Evolutionary conservation across 2,113 vertebrate genomes (phyloP).

Genomic region (Phaethornis superciliosus): DNA sequence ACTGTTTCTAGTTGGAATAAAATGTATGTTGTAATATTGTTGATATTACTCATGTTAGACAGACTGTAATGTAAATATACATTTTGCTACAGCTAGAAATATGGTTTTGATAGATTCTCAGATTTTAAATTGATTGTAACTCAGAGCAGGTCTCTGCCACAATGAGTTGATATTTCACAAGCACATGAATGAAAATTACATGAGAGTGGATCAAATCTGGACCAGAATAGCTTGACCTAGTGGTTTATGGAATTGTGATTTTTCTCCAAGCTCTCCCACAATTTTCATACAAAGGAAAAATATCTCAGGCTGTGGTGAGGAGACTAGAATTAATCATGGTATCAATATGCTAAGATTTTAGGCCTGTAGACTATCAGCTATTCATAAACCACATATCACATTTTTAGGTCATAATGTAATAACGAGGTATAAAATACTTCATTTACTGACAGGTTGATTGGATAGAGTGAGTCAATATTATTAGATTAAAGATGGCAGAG

Average conservation of each 20-base stretch:
- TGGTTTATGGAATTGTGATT: constrained; percentile 29
- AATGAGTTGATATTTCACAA: constrained; percentile 71
- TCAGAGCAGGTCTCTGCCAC: constrained; percentile 49
- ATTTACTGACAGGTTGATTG: constrained; percentile 46
- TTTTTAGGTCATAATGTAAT: constrained; percentile 67
- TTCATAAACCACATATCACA: constrained; percentile 64
- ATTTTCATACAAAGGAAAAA: constrained; percentile 56
- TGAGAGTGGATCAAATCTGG: constrained; percentile 56
- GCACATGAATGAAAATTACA: constrained; percentile 68
- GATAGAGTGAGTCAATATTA: constrained; percentile 43
- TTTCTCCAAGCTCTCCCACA: neutral
- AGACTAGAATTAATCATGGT: constrained; percentile 65
- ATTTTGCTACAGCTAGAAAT: constrained; percentile 75
- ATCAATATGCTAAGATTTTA: constrained; percentile 23
- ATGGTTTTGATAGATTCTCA: constrained; percentile 75
- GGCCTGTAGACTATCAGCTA: constrained; percentile 62
- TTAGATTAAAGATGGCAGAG: constrained; percentile 2
- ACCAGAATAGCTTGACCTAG: constrained; percentile 53
- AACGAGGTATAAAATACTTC: constrained; percentile 42
- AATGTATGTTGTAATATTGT: constrained; percentile 57
- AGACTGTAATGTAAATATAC: constrained; percentile 71
- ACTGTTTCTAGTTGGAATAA: constrained; percentile 70
- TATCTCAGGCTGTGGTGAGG: neutral
- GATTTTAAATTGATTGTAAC: constrained; percentile 72
- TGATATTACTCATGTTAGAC: constrained; percentile 73